Percentiles rank a stretch among this genome's conserved stretches.
These are phyloP conservation scores for Exocentrus adspersus DNA, from an alignment of 2,888 invertebrate species.

Conservation along the genomic window DNA sequence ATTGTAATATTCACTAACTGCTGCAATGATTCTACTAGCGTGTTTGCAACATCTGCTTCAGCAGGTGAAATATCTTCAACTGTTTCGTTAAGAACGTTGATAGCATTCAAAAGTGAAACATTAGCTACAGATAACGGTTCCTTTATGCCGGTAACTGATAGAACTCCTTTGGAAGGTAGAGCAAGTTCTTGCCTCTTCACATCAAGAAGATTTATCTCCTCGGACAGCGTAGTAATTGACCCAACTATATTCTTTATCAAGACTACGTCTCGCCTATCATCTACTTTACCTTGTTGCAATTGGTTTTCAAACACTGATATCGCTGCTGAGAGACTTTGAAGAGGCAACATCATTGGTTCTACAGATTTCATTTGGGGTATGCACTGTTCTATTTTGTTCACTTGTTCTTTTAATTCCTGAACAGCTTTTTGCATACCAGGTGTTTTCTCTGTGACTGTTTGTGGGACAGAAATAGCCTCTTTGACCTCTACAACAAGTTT, in stretches of 20 bases:
- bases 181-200: background rate
- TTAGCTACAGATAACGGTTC: background rate
- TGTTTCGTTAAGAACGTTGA: background rate
- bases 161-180: background rate
- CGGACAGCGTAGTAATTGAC: slow-evolving; percentile 8
- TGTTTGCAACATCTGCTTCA: slow-evolving; percentile 21
- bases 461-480: slow-evolving; percentile 20
- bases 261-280: background rate
- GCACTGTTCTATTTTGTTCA: slow-evolving; percentile 30
- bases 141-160: background rate
- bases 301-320: slow-evolving; percentile 26
- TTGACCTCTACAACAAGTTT: slow-evolving; percentile 23
- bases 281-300: background rate
- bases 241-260: background rate
- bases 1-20: slow-evolving; percentile 30
- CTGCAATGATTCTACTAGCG: slow-evolving; percentile 31
- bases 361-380: slow-evolving; percentile 27
- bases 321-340: slow-evolving; percentile 32
- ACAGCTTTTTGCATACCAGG: slow-evolving; percentile 38
- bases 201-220: background rate
- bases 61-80: slow-evolving; percentile 15
- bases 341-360: slow-evolving; percentile 26
- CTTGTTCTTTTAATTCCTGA: slow-evolving; percentile 28
- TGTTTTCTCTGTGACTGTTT: slow-evolving; percentile 35
- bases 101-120: background rate